Evolutionary conservation across 2,888 invertebrate species (phyloP), one percentile per base, ranked within the genome.

Genomic region (Diarsia rubi): DNA sequence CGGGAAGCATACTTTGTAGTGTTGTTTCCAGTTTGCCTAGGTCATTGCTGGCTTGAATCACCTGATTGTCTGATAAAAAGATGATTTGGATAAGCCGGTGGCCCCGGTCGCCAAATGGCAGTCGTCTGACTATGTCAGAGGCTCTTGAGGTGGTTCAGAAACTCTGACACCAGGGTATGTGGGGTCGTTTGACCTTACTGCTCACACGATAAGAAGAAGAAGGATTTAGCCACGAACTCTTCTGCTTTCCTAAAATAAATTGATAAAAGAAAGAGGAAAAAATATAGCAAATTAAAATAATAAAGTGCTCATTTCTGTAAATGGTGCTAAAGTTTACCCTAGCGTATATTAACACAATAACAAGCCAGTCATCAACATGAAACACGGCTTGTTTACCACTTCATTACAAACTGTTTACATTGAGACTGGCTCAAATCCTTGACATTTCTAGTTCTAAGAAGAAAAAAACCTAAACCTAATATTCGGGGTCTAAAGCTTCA

Each of bases 391-490:
- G 49, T 70, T 82, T 82, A 78, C 60, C 19, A 60, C 5, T 62
- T 57, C 27, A 42, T 19, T 66, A 47, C 47, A 83, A 72, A 78
- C 57, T 69, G 42, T 78, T 82, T 80, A 77, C 66, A n/a, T 47
- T 59, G 21, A 57, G 24, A 52, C 44, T 27, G n/a, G 27, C 44
- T 62, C 3, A 37, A 75, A 67, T 27, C n/a, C 59, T 73, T 69
- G 69, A 42, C n/a, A 75, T 77, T 79, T 49, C 21, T 62, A 79
- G 24, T 57, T 9, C 31, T 45, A 24, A 64, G n/a, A 68, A 62
- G 21, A 73, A 84, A 80, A 64, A 52, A 60, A n/a, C 19, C 16
- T 16, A 47, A 70, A 80, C 70, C 62, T 73, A 72, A 77, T 68
- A 78, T 73, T 63, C 45, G 4, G 16, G 21, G 44, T 45, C 45